Evolutionary conservation across 2,113 vertebrate genomes (phyloP), one percentile per base, ranked within the genome.

Genomic region (Equus przewalskii): DNA sequence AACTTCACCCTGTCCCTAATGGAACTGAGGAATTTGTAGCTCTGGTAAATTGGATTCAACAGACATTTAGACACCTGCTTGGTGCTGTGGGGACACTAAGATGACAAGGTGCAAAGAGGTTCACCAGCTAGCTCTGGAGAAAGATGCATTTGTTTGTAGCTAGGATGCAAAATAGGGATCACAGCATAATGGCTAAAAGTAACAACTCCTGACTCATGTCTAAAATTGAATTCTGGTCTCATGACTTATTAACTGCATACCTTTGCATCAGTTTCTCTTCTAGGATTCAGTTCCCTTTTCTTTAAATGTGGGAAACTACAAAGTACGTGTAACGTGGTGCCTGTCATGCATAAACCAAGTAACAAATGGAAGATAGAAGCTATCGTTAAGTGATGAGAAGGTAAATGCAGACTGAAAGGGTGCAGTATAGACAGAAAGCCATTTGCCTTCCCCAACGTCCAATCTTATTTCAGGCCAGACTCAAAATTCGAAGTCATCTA

Each of bases 401-500:
- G 6, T 36, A 54, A 78, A 64, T 75, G 85, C 16, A 94, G 9
- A 82, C 78, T 24, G 6, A 94, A 78, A 30, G 0, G 15, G 4
- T 65, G 70, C 81, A n/a, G 2, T 28, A 26, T 21, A 26, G 33
- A 93, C 41, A 7, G n/a, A 79, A 93, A 78, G 16, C 6, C 51
- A 30, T 24, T 78, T 4, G 1, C 21, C 36, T 82, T 49, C 11
- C 64, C 22, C 0, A 64, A 69, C 3, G 26, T 8, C 1, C 5
- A 8, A 6, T 64, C 5, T 62, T 51, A 82, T 56, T 96, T 94
- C 19, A 89, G 13, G 58, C 18, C 28, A 54, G 36, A 81, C 72
- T 75, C 36, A 89, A 78, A 96, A 75, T 46, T 36, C n/a, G 94
- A 76, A 62, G 36, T 91, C 65, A 67, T 60, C 49, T 60, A 73